Percentiles rank a stretch among this genome's conserved stretches.
These are phyloP conservation scores for Eulithis testata DNA, from an alignment of 2,888 invertebrate species.

Conservation along the genomic window DNA sequence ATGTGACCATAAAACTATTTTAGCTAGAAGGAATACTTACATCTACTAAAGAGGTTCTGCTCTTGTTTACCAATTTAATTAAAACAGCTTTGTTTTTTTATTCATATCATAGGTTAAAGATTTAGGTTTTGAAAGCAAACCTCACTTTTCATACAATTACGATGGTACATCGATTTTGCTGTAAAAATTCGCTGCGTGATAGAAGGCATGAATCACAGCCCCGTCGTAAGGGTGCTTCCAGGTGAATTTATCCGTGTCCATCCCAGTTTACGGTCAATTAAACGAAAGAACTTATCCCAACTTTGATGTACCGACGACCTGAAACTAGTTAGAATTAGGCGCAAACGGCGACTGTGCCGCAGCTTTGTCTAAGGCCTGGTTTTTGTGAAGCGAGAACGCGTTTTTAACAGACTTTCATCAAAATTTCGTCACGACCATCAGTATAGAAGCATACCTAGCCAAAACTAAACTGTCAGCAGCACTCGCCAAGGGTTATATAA, in stretches of 20 bases:
- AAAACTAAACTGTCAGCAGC: too few relatives aligned
- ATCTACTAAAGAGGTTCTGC: too few relatives aligned
- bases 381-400: conserved; percentile 21
- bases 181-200: conserved; percentile 26
- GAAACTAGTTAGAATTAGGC: conserved; percentile 77
- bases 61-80: too few relatives aligned
- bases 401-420: neutral
- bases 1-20: conserved; percentile 41
- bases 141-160: too few relatives aligned
- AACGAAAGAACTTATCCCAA: conserved; percentile 72
- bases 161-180: too few relatives aligned
- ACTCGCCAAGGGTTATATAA: too few relatives aligned
- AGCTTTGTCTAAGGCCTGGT: conserved; percentile 37
- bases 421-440: too few relatives aligned
- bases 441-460: too few relatives aligned
- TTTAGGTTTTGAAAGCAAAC: too few relatives aligned
- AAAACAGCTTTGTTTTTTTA: too few relatives aligned
- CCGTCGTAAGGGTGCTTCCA: conserved; percentile 51
- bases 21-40: conserved; percentile 45
- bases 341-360: conserved; percentile 58
- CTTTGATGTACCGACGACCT: conserved; percentile 74
- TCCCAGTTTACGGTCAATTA: conserved; percentile 73
- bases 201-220: conserved; percentile 48
- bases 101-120: too few relatives aligned
- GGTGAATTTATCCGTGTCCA: conserved; percentile 58